Conservation (phyloP, 2,888 invertebrate genomes). For the Phasia obesa region DNA sequence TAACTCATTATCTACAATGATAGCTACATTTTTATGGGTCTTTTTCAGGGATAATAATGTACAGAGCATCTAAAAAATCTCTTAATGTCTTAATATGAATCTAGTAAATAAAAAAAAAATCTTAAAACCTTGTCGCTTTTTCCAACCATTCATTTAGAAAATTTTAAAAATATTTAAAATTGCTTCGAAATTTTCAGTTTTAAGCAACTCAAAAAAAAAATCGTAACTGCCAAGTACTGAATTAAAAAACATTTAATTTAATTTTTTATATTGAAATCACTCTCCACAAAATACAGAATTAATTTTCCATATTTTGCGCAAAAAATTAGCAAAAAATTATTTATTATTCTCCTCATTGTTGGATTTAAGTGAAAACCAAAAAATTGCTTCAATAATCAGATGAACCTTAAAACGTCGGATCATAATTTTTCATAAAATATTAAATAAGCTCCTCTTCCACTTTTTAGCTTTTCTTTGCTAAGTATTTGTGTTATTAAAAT, state of each 20-base stretch:
- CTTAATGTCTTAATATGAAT: too few species aligned
- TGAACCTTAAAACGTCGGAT: slow-evolving; percentile 24
- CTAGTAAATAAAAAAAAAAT: too few species aligned
- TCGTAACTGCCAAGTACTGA: background rate
- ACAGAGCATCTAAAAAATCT: too few species aligned
- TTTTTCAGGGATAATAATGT: too few species aligned
- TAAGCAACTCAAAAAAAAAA: background rate
- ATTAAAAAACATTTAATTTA: background rate
- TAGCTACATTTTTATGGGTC: too few species aligned
- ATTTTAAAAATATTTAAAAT: too few species aligned
- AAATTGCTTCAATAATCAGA: slow-evolving; percentile 26
- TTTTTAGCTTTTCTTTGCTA: background rate
- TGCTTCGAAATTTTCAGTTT: background rate
- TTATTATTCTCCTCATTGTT: background rate
- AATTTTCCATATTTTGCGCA: background rate
- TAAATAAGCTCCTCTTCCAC: too few species aligned
- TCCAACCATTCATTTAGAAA: too few species aligned
- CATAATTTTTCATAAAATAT: slow-evolving; percentile 7
- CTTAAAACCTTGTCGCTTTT: too few species aligned
- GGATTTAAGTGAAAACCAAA: slow-evolving; percentile 13
- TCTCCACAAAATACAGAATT: background rate
- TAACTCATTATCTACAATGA: too few species aligned
- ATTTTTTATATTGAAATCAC: background rate
- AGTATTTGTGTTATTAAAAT: slow-evolving; percentile 5
- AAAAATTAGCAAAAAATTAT: background rate